Evolutionary conservation across 2,888 invertebrate species (phyloP), one percentile per base, ranked within the genome.

Genomic region (Morpho helenor): DNA sequence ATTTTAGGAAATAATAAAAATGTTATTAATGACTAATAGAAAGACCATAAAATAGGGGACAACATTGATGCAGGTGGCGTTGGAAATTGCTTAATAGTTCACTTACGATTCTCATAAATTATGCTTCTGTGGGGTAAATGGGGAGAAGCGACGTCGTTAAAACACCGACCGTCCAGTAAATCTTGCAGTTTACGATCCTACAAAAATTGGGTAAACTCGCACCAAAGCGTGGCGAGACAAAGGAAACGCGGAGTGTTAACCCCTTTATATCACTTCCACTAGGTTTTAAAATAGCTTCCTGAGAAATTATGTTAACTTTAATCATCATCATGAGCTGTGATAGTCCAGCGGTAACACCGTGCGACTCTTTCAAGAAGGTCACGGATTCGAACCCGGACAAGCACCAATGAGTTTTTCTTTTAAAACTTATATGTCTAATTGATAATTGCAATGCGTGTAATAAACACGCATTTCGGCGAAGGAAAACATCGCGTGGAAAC

Each of bases 151-250:
- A 71, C 76, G 80, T 85, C 85, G 86, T 85, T 86, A 84, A 85
- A 86, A 85, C 82, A 84, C 77, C 70, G 77, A 74, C 77, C 83
- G 78, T 81, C 79, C 84, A 79, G 74, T 87, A 87, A 86, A 87
- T 87, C 87, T 87, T 86, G 74, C 69, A 78, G 82, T 86, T 87
- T 87, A 87, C 82, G 86, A 80, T 81, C 82, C 75, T 76, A 82
- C 84, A 85, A 84, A 85, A 86, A 84, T 84, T 83, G 82, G 81
- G 78, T n/a, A 72, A 67, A 69, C 66, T 57, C 59, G 47, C 59
- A 51, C 57, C 63, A 39, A 52, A 16, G 46, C 44, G 40, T 16
- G 22, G 43, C 42, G 7, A 53, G 53, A 60, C 60, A 60, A 57
- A 60, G 53, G 40, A 46, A 60, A 50, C 39, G 49, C 45, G 51